Conservation (phyloP, 1,140 invertebrate genomes). For the Ridgeia piscesae region DNA sequence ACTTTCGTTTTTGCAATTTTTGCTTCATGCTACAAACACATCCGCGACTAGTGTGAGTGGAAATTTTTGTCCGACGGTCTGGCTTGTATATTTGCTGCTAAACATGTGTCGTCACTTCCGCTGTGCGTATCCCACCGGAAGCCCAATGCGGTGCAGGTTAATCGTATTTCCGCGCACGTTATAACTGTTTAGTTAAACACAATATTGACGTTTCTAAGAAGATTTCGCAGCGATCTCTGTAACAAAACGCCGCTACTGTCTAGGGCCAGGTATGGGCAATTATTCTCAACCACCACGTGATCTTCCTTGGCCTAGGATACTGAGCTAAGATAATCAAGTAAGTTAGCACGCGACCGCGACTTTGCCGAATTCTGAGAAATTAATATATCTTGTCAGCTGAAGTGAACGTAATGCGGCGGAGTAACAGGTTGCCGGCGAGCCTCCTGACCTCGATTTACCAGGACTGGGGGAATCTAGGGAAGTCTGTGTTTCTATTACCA, state of each 20-base stretch:
- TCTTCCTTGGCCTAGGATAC: neutral
- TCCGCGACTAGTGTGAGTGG: neutral
- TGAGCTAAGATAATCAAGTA: neutral
- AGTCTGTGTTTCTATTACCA: neutral
- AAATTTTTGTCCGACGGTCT: neutral
- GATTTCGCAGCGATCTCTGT: neutral
- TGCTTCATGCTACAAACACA: neutral
- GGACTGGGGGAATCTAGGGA: neutral
- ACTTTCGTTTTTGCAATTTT: no score
- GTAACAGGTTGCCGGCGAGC: neutral
- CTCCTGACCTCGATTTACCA: neutral
- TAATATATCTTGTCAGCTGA: neutral
- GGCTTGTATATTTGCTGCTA: neutral
- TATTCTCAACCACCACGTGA: neutral
- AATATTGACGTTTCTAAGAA: neutral
- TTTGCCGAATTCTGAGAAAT: neutral
- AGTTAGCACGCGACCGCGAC: neutral
- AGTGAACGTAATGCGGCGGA: neutral
- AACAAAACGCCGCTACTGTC: neutral
- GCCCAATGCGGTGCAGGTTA: neutral
- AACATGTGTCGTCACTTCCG: neutral
- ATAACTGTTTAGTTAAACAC: neutral
- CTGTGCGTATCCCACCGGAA: neutral
- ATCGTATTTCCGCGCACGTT: neutral
- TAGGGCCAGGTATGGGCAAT: neutral